Base-by-base conservation (phyloP, 1,140 invertebrate genomes). In the Leptinotarsa undecemlineata region DNA sequence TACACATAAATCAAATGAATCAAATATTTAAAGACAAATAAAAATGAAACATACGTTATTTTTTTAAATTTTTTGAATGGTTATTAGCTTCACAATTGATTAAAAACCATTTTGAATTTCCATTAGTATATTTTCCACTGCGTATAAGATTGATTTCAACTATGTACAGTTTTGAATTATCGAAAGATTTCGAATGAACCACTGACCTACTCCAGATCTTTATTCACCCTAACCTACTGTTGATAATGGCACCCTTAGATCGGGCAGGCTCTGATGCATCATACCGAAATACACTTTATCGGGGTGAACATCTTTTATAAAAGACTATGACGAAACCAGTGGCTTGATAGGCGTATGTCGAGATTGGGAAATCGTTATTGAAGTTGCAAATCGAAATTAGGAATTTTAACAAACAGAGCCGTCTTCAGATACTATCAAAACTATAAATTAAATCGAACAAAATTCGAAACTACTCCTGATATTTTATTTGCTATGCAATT, bases 171-270 rank as follows among this genome's bases (percentile, higher is more conserved):
- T 42, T 42, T 42, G 1, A 42, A 42, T 42, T 11, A 11, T 42
- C 8, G 8, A 11, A 42, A 42, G 2, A 42, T 42, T 11, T 19
- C 51, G n/a, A 57, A 23, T 74, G 69, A 68, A 75, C 75, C 75
- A 73, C 71, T 76, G 75, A 76, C 75, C 75, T 73, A 76, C 63
- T 76, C 60, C 63, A 57, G 48, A 19, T 20, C 17, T 20, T 51
- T 15, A 26, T 51, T 23, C 20, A n/a, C 48, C 48, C 57, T 71
- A 51, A 57, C 69, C 69, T 67, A 67, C 64, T 57, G 4, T 57
- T 42, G 64, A 67, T 17, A 67, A 33, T 67, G 15, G 17, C 23
- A 19, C 64, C 64, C 64, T 67, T 26, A 67, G 64, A 17, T 26
- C 42, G 15, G 64, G 42, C 21, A 23, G 23, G 62, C 62, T 21